Percentiles rank a stretch among this genome's conserved stretches.
These are phyloP conservation scores for Knipowitschia caucasica DNA, from an alignment of 2,797 vertebrate genomes.

Conservation along the genomic window DNA sequence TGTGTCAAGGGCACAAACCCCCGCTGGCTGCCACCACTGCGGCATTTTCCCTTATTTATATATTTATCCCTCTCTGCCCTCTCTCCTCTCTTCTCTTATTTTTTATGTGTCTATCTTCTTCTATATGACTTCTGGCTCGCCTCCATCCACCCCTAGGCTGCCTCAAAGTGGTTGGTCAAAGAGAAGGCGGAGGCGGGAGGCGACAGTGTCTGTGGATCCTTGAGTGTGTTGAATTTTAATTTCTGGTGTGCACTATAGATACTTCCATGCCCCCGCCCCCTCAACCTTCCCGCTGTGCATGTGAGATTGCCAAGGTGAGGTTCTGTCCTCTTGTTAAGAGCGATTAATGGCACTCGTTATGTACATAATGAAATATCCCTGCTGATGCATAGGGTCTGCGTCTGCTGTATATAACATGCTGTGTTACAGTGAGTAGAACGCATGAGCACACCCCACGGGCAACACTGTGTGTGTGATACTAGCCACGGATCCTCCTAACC, in stretches of 20 bases:
- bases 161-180: constrained; percentile 54
- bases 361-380: constrained; percentile 81
- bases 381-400: constrained; percentile 66
- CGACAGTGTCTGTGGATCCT: constrained; percentile 58
- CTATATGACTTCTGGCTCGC: constrained; percentile 49
- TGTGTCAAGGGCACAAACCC: constrained; percentile 88
- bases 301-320: constrained; percentile 78
- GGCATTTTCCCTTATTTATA: constrained; percentile 49
- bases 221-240: constrained; percentile 72
- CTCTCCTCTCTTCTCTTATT: constrained; percentile 9
- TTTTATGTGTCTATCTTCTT: constrained; percentile 38
- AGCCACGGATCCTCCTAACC: constrained; percentile 38
- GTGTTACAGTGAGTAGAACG: constrained; percentile 33
- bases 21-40: constrained; percentile 73
- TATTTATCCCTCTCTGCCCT: constrained; percentile 35
- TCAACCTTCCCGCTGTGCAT: constrained; percentile 61
- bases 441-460: constrained; percentile 59
- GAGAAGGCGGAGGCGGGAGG: constrained; percentile 22
- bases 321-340: constrained; percentile 82
- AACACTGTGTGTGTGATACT: constrained; percentile 59
- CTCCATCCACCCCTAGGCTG: constrained; percentile 40
- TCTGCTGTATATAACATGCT: constrained; percentile 6
- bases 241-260: constrained; percentile 59
- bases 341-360: constrained; percentile 81
- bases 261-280: constrained; percentile 44